A percentile compares a stretch with the other conserved stretches of the same genome.
These are phyloP conservation scores for Falco cherrug DNA, from an alignment of 2,797 vertebrate species.

Conservation along the genomic window DNA sequence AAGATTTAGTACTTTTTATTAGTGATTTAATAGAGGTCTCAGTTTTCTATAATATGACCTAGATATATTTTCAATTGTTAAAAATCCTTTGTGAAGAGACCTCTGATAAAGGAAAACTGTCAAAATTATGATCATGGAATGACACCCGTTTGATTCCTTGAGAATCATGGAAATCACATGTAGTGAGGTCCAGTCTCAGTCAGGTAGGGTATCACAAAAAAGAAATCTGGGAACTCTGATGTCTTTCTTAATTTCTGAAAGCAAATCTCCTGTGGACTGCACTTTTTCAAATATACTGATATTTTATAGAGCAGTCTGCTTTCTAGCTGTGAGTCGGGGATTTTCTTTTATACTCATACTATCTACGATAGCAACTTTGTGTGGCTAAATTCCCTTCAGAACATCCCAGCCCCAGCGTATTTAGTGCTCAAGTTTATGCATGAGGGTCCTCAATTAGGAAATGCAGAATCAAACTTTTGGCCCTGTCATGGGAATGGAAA, in stretches of 20 bases:
- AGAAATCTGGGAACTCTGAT: neutral
- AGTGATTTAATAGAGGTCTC: neutral
- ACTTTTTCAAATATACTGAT: neutral
- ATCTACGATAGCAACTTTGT: accelerated
- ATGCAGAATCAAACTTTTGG: neutral
- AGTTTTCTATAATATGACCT: neutral
- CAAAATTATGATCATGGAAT: neutral
- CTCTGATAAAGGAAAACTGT: neutral
- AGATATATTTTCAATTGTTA: neutral
- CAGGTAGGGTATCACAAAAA: accelerated
- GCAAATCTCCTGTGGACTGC: neutral
- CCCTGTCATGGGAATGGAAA: neutral
- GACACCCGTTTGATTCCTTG: accelerated
- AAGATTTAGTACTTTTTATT: neutral
- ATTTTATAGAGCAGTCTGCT: neutral
- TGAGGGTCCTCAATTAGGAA: neutral
- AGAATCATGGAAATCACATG: neutral
- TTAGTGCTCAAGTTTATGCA: neutral
- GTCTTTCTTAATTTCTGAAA: neutral
- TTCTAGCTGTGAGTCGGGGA: accelerated
- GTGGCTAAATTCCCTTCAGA: neutral
- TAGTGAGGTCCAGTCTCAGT: neutral
- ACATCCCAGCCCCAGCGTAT: too few relatives aligned
- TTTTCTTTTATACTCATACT: neutral
- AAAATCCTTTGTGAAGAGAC: neutral